Evolutionary conservation across 2,113 vertebrate genomes (phyloP).

Genomic region (Collichthys lucidus): DNA sequence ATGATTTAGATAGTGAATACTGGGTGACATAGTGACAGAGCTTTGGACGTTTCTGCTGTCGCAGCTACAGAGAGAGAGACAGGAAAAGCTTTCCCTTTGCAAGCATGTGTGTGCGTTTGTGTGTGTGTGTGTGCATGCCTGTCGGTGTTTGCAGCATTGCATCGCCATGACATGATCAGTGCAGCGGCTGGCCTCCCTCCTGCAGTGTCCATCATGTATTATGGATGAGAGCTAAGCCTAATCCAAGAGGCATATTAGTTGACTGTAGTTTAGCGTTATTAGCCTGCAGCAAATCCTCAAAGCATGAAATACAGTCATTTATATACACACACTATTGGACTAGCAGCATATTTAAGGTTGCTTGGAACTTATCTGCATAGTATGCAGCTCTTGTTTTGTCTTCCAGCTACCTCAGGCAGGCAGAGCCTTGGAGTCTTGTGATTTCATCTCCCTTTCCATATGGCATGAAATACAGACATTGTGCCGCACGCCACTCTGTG

Average conservation of each 20-base stretch:
- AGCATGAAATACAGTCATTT: not conserved
- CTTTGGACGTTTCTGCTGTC: conserved; percentile 35
- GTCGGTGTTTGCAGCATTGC: conserved; percentile 30
- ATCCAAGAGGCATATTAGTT: conserved; percentile 55
- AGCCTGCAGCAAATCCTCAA: conserved; percentile 53
- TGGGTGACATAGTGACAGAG: conserved; percentile 16
- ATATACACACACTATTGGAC: not conserved
- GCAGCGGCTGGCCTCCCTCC: conserved; percentile 45
- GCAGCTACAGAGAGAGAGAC: conserved; percentile 14
- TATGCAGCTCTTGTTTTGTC: not conserved
- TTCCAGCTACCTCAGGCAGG: not conserved
- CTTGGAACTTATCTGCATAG: not conserved
- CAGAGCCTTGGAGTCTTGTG: not conserved
- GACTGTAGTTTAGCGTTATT: conserved; percentile 51
- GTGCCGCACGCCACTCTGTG: not conserved
- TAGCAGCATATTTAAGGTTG: not conserved
- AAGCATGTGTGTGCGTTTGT: conserved; percentile 34
- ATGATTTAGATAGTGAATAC: conserved; percentile 13
- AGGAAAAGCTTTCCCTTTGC: conserved; percentile 21
- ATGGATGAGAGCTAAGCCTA: conserved; percentile 76
- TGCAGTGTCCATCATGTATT: conserved; percentile 70
- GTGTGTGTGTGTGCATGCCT: conserved; percentile 28
- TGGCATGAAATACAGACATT: no score
- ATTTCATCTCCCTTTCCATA: not conserved
- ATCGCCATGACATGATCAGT: conserved; percentile 41